Percentiles rank a stretch among this genome's conserved stretches.
These are phyloP conservation scores for Luperina nickerlii DNA, from an alignment of 2,888 invertebrate species.

Conservation along the genomic window DNA sequence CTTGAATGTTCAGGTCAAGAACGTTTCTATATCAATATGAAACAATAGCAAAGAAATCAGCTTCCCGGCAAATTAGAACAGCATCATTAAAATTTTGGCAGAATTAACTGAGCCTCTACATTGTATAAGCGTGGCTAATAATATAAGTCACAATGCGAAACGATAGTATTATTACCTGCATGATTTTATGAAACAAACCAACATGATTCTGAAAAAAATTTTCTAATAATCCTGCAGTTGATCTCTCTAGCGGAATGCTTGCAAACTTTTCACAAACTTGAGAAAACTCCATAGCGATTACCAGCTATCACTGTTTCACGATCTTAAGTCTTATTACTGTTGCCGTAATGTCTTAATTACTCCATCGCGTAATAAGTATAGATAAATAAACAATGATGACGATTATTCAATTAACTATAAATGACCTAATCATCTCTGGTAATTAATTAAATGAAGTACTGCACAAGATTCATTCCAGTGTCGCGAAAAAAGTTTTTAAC, in stretches of 20 bases:
- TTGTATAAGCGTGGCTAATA: constrained; percentile 39
- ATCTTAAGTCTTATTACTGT: constrained; percentile 17
- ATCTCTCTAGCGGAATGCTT: neutral
- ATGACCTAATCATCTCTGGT: constrained; percentile 23
- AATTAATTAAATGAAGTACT: constrained; percentile 30
- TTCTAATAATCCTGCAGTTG: neutral
- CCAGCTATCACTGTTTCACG: constrained; percentile 17
- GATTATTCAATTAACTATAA: constrained; percentile 47
- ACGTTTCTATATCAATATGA: constrained; percentile 7
- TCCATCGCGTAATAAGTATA: constrained; percentile 23
- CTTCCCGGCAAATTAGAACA: constrained; percentile 22
- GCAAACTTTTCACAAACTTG: constrained; percentile 34
- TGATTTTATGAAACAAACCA: neutral
- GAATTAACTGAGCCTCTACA: constrained; percentile 30
- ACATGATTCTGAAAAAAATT: neutral
- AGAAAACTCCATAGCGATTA: constrained; percentile 12
- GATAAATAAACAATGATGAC: constrained; percentile 52
- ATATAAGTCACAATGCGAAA: constrained; percentile 31
- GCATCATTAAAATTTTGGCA: constrained; percentile 43
- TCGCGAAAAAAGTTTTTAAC: neutral
- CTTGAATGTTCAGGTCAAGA: constrained; percentile 46
- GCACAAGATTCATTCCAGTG: neutral
- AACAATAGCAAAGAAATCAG: constrained; percentile 19
- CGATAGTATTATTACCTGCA: neutral
- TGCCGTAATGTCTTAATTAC: constrained; percentile 23